Base-by-base conservation (phyloP, 2,888 invertebrate species). In the Coenonympha arcania region DNA sequence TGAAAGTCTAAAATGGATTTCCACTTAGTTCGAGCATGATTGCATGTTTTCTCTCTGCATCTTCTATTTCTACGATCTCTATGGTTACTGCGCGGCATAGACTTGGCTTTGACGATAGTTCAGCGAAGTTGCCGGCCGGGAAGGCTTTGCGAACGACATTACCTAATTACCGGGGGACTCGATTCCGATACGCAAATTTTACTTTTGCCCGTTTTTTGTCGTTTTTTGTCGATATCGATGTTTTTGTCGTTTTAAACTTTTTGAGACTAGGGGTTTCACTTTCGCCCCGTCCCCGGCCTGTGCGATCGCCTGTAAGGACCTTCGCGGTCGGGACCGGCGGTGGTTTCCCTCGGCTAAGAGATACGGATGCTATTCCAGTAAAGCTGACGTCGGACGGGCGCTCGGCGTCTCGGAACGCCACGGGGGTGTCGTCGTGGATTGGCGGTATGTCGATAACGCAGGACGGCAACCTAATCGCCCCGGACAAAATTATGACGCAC, bases 61-160 rank as follows among this genome's bases (percentile, higher is more conserved):
- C 71, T 77, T 66, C 77, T 79, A 76, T 77, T 82, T 81, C 83
- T 85, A 86, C 86, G 86, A 86, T 86, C 83, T 86, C 86, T 86
- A 86, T 86, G 86, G 86, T 86, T 86, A 86, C 86, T 85, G 86
- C 84, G 86, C 81, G 86, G 86, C 86, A 82, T 85, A 86, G 82
- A 80, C 71, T 77, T 84, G 79, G 86, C 86, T 85, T 85, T 74
- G 60, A 76, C 65, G 59, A 71, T 82, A 83, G 79, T 79, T 76
- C 76, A 71, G 67, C 71, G 75, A 75, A 74, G 75, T 71, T 75
- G 72, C 75, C 75, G 74, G 71, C 66, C 66, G 71, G 65, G 54
- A 70, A 74, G 73, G 80, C 78, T 78, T 81, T 76, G 79, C 77
- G 73, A 70, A 65, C 69, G 56, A 63, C 59, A 67, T 65, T 62